Percentiles rank a stretch among this genome's conserved stretches.
phyloP scores from a whole-genome alignment of 23 tunicate species.

The Halocynthia roretzi region DNA sequence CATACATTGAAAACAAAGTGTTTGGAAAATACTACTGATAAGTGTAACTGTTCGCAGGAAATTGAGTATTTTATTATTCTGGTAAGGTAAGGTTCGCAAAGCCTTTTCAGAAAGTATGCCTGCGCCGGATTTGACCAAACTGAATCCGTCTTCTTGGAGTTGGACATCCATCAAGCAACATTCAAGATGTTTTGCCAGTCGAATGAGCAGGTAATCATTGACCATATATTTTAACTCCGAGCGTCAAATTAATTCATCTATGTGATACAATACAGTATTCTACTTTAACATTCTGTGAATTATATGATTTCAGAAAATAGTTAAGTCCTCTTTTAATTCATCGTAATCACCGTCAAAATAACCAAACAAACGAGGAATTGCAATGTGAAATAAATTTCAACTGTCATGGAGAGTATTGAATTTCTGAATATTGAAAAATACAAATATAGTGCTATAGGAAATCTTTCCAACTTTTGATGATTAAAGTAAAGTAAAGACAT shows the following conservation, averaged over 20 bases:
- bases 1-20: too few species aligned
- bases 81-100: too few species aligned
- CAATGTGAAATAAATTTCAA: too few species aligned
- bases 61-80: too few species aligned
- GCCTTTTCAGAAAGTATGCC: neutral
- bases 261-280: neutral
- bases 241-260: neutral
- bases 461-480: too few species aligned
- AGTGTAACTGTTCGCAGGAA: too few species aligned
- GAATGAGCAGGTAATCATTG: constrained; percentile 3
- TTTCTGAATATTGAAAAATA: too few species aligned
- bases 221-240: neutral
- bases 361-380: too few species aligned
- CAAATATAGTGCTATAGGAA: too few species aligned
- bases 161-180: constrained; percentile 17
- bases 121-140: constrained; percentile 3
- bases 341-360: too few species aligned
- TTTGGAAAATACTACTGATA: too few species aligned
- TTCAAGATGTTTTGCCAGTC: constrained; percentile 2
- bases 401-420: too few species aligned
- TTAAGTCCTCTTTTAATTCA: neutral
- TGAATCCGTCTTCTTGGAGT: constrained; percentile 10
- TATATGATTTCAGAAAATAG: neutral
- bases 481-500: neutral
- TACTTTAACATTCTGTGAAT: neutral